Conservation (phyloP, 1,140 invertebrate species). For the Drosophila neocordata region DNA sequence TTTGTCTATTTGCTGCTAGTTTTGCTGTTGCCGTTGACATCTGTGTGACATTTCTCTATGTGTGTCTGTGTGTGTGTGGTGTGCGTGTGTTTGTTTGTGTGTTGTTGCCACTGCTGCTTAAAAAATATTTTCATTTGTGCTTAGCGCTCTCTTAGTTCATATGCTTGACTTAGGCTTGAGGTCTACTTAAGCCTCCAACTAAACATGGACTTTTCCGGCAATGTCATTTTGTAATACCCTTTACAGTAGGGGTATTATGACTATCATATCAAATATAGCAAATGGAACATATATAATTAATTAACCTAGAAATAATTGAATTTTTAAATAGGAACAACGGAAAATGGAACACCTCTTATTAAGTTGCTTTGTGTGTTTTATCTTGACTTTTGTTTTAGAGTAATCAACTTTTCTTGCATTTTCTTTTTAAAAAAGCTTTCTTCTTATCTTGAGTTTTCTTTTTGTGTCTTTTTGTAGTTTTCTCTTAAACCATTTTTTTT, state of each 20-base stretch:
- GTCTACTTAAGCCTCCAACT: constrained; percentile 4
- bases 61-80: neutral
- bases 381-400: neutral
- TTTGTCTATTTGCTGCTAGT: constrained; percentile 23
- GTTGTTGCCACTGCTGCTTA: constrained; percentile 28
- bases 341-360: too few relatives aligned
- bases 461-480: constrained; percentile 19
- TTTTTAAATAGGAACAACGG: too few relatives aligned
- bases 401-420: neutral
- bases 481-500: constrained; percentile 15
- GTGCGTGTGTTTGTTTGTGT: neutral
- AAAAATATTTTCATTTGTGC: constrained; percentile 60
- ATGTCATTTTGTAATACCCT: constrained; percentile 1
- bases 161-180: constrained; percentile 18
- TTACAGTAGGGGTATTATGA: neutral
- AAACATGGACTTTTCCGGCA: constrained; percentile 7
- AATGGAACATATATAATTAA: too few relatives aligned
- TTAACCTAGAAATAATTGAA: too few relatives aligned
- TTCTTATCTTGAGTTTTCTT: constrained; percentile 32
- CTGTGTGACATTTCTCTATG: constrained; percentile 42
- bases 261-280: neutral
- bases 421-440: constrained; percentile 19
- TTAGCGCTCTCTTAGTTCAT: constrained; percentile 36
- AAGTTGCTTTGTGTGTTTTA: too few relatives aligned
- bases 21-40: constrained; percentile 51